Conservation (phyloP, 2,888 invertebrate genomes). For the Trissolcus brochymenae region DNA sequence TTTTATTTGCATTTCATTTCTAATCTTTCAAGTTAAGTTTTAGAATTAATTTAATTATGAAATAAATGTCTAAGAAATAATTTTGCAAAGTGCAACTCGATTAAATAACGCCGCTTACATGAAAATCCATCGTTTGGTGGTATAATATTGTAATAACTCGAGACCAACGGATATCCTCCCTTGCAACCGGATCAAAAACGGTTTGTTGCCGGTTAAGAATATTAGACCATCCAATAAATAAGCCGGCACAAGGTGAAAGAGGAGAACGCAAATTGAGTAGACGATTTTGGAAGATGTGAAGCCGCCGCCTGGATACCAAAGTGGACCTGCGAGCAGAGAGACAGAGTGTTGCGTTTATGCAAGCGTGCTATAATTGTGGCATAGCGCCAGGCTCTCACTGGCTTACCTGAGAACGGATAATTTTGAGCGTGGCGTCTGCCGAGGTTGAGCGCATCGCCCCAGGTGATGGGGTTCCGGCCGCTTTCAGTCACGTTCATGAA, state of each 20-base stretch:
- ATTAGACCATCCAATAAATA: constrained; percentile 85
- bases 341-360: no score
- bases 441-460: constrained; percentile 88
- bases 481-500: constrained; percentile 90
- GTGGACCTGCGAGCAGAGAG: constrained; percentile 61
- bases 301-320: constrained; percentile 81
- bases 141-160: constrained; percentile 86
- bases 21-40: no score
- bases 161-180: constrained; percentile 81
- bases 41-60: no score
- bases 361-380: neutral
- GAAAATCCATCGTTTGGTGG: constrained; percentile 89
- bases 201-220: constrained; percentile 83
- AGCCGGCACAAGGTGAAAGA: constrained; percentile 87
- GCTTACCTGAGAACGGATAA: constrained; percentile 78
- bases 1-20: no score
- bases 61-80: no score
- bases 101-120: constrained; percentile 64
- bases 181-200: constrained; percentile 84
- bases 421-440: constrained; percentile 80
- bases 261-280: constrained; percentile 82
- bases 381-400: neutral
- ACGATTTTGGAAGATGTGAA: constrained; percentile 82
- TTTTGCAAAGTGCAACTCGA: no score
- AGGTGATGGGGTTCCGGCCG: constrained; percentile 86